Percentiles rank a stretch among this genome's conserved stretches.
Conservation (phyloP, 2,797 vertebrate genomes). For the Sebastes wilsoni region DNA sequence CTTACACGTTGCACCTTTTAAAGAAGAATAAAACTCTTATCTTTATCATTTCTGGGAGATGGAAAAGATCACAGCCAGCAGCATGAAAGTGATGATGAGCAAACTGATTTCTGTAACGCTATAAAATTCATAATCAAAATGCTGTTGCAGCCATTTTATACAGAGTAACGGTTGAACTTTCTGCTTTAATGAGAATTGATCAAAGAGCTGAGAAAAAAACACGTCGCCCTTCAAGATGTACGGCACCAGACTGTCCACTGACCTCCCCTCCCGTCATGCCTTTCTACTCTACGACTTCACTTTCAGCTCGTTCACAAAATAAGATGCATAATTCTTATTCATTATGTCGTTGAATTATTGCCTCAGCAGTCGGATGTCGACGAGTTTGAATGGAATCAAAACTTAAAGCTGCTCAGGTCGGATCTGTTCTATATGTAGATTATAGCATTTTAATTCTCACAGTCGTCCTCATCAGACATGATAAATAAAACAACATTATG, state of each 20-base stretch:
- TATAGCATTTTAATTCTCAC: background rate
- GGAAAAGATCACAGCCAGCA: background rate
- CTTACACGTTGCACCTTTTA: background rate
- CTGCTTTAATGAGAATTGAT: conserved; percentile 55
- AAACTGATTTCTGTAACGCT: background rate
- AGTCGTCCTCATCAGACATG: background rate
- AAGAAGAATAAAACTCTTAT: background rate
- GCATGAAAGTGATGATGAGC: background rate
- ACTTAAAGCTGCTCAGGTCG: too few species aligned
- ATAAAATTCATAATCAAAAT: background rate
- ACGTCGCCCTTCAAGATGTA: conserved; percentile 11
- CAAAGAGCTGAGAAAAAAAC: conserved; percentile 33
- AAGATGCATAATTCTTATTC: background rate
- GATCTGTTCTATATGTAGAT: background rate
- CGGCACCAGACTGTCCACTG: background rate
- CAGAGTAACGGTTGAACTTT: background rate
- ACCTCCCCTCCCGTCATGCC: background rate
- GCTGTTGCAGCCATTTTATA: conserved; percentile 8
- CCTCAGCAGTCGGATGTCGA: background rate
- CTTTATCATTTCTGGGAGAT: background rate
- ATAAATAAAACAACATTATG: background rate
- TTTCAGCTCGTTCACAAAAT: background rate
- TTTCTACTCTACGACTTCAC: background rate
- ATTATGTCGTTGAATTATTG: background rate
- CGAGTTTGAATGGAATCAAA: too few species aligned